Evolutionary conservation across 2,113 vertebrate species (phyloP).

Genomic region (Tragelaphus strepsiceros): DNA sequence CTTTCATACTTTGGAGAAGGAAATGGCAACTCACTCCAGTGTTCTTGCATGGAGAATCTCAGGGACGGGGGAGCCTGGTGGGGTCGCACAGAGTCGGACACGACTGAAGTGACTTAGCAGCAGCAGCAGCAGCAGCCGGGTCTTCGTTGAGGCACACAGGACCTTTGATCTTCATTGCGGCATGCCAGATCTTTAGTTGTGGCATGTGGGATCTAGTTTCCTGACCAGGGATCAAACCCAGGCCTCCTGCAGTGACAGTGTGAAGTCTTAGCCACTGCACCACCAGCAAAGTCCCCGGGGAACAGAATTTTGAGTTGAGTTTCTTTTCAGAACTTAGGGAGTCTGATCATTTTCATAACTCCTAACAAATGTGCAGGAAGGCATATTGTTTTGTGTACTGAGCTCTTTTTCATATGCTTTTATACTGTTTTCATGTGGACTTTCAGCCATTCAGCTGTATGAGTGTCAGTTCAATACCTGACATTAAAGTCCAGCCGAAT

Average conservation of each 20-base stretch:
- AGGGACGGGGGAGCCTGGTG: no score
- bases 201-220: neutral
- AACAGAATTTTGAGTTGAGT: neutral
- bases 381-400: neutral
- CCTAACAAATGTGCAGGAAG: neutral
- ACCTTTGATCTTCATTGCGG: neutral
- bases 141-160: neutral
- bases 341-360: neutral
- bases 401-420: neutral
- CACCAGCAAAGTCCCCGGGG: neutral
- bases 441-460: neutral
- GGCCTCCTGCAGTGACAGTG: neutral
- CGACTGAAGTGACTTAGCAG: no score
- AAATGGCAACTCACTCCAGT: no score
- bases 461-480: neutral
- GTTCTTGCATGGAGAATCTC: no score
- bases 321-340: neutral
- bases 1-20: no score
- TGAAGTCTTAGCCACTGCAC: neutral
- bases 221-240: neutral
- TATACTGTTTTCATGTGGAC: neutral
- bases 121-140: neutral
- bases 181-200: neutral
- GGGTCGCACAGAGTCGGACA: no score
- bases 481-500: neutral